Evolutionary conservation across 2,113 vertebrate genomes (phyloP), one percentile per base, ranked within the genome.

Genomic region (Machaerirhynchus nigripectus): DNA sequence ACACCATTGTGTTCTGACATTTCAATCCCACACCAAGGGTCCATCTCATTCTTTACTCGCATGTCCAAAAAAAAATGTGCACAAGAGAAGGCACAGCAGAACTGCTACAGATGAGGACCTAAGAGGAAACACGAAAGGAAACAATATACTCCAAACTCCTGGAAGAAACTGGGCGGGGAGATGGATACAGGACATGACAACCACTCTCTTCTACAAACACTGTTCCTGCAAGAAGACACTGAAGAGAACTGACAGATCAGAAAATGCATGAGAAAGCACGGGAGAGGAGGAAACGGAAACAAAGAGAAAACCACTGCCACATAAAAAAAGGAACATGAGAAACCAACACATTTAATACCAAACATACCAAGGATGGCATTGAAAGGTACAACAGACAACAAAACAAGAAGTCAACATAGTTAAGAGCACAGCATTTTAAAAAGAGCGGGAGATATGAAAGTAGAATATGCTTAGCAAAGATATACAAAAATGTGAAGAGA

Each of bases 401-500:
- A 56, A 93, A 27, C 53, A 69, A 81, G 21, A 68, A 60, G n/a
- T n/a, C 73, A 69, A 46, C 11, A 22, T 0, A 40, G 28, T 31
- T 28, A 74, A 70, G 23, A 82, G 27, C 30, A 37, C 8, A 40
- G 10, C 28, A 69, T 40, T 84, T 78, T 7, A n/a, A 59, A 86
- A 64, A 13, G 31, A 57, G 40, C 0, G 1, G 20, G 39, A 70
- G 21, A 42, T 7, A 71, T 0, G 3, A 23, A 80, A 53, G 40
- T 1, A 83, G 24, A 85, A 80, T 28, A 37, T 3, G 18, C 22
- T 91, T 27, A 74, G 26, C 13, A 75, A 75, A 91, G 26, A 53
- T 4, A 46, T 4, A 59, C 1, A 71, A 64, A 87, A 87, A 64
- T 1, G 4, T 31, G 9, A 70, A 44, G 31, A 71, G 9, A 37